Conservation (phyloP, 2,888 invertebrate genomes). For the Drosophila gaucha region DNA sequence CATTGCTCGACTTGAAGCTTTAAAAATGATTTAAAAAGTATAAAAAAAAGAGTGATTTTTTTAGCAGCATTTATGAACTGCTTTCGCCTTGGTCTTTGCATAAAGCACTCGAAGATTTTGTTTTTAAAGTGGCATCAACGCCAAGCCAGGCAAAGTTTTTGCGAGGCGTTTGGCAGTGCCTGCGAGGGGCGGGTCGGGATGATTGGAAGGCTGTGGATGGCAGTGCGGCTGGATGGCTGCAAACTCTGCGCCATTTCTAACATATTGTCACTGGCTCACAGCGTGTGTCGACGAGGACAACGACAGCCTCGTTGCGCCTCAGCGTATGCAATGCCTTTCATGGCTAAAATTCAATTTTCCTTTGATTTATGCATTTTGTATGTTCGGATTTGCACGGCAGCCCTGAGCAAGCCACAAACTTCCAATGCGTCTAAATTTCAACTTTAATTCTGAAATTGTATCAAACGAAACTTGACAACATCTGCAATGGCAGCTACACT, state of each 20-base stretch:
- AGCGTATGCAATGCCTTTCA: constrained; percentile 54
- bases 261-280: constrained; percentile 49
- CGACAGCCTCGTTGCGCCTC: constrained; percentile 24
- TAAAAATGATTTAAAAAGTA: background rate
- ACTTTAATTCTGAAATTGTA: constrained; percentile 54
- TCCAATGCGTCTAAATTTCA: constrained; percentile 24
- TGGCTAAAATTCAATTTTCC: constrained; percentile 70
- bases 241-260: constrained; percentile 10
- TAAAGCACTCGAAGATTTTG: constrained; percentile 55
- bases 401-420: constrained; percentile 2
- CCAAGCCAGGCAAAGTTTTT: constrained; percentile 62
- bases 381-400: constrained; percentile 51
- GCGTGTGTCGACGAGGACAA: constrained; percentile 35
- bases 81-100: constrained; percentile 49
- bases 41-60: background rate
- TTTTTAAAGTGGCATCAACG: constrained; percentile 64
- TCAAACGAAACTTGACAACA: constrained; percentile 51
- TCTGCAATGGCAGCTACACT: constrained; percentile 17
- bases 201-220: constrained; percentile 1
- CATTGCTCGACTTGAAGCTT: constrained; percentile 19
- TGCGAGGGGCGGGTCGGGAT: background rate
- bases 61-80: constrained; percentile 32
- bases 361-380: constrained; percentile 74
- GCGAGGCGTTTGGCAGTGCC: constrained; percentile 8
- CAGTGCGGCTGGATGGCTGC: background rate